Evolutionary conservation across 2,797 vertebrate species (phyloP).

Genomic region (Toxotes lorentzi): DNA sequence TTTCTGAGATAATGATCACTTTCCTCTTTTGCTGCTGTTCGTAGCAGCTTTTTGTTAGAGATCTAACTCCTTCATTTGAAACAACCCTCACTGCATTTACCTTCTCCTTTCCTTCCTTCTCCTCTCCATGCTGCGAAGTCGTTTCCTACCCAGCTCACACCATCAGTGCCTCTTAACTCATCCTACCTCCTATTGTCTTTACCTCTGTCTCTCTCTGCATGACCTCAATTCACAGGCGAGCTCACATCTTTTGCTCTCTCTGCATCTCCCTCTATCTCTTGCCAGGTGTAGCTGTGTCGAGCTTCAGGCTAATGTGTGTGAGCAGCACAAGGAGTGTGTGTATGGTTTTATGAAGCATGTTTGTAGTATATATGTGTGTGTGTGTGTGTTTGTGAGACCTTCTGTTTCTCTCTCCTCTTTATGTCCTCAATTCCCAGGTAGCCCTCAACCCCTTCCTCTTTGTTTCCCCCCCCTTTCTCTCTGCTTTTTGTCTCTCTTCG

Average conservation of each 20-base stretch:
- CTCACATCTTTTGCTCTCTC: slow-evolving; percentile 70
- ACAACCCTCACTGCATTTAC: slow-evolving; percentile 2
- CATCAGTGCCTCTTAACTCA: slow-evolving; percentile 60
- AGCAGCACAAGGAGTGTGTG: slow-evolving; percentile 22
- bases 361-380: slow-evolving; percentile 30
- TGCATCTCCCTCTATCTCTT: slow-evolving; percentile 54
- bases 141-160: slow-evolving; percentile 51
- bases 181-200: slow-evolving; percentile 71
- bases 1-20: neutral
- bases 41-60: neutral
- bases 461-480: neutral
- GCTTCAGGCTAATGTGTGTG: slow-evolving; percentile 70
- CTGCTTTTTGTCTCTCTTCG: slow-evolving; percentile 40
- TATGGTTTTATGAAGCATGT: slow-evolving; percentile 53
- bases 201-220: slow-evolving; percentile 73
- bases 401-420: slow-evolving; percentile 52
- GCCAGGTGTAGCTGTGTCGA: slow-evolving; percentile 74
- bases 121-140: slow-evolving; percentile 37
- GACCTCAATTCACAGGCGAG: slow-evolving; percentile 79
- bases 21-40: neutral
- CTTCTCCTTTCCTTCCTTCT: neutral
- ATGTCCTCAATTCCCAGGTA: slow-evolving; percentile 72
- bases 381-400: slow-evolving; percentile 40
- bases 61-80: neutral
- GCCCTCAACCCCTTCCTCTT: slow-evolving; percentile 14